Evolutionary conservation across 2,888 invertebrate genomes (phyloP), one percentile per base, ranked within the genome.

Genomic region (Auanema freiburgensis): DNA sequence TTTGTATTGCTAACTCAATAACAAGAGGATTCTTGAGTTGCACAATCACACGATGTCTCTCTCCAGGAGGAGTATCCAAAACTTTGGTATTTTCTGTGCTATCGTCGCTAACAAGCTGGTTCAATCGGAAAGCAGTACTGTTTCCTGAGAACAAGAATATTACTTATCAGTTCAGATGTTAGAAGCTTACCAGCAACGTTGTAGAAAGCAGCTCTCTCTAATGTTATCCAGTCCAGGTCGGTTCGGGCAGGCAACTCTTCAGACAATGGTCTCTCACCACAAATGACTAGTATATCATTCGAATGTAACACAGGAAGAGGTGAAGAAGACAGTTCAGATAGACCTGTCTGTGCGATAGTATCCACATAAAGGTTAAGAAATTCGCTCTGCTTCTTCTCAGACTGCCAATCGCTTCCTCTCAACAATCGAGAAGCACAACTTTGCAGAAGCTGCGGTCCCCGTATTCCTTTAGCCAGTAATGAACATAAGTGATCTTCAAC

Each of bases 191-290:
- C 77, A 18, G 67, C 70, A 0, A 74, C 52, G 1, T 69, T 63
- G 41, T 76, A 65, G 59, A 70, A 79, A 2, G 74, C 77, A 11
- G 76, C 69, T 41, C 79, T 55, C 59, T 79, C 67, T 23, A 79
- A 58, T 4, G 66, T 64, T 10, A 57, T 52, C 79, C 79, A 79
- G 16, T 55, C 63, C n/a, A 54, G 49, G 1, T 61, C 14, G 1
- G 43, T 42, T 11, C 67, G 63, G 33, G 54, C 46, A 12, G 54
- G 56, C 25, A 65, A 62, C 42, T 70, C 69, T 33, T 58, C 61
- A 59, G 66, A 66, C 42, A 57, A 50, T 11, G 76, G 76, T 10
- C 72, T 59, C 24, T 76, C 76, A 11, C 76, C 76, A 49, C 70
- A 71, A 2, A 76, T 66, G 18, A 73, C 71, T 12, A 6, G 33